Percentiles rank a stretch among this genome's conserved stretches.
Conservation (phyloP, 2,113 vertebrate genomes). For the Ornithorhynchus anatinus region DNA sequence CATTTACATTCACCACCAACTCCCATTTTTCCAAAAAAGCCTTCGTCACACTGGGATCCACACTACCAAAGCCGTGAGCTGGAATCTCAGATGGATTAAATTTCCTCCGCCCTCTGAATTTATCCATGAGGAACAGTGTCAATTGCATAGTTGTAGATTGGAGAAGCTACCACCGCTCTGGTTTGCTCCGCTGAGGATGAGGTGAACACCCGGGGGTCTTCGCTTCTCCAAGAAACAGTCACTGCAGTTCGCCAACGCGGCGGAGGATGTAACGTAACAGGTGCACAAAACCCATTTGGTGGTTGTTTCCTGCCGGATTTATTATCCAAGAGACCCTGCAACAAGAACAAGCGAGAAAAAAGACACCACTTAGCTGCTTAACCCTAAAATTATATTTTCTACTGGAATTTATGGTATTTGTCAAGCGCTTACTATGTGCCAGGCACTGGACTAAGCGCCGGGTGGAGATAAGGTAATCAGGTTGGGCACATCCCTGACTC, state of each 20-base stretch:
- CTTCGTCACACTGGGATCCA: background rate
- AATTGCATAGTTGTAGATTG: background rate
- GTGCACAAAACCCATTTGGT: conserved; percentile 68
- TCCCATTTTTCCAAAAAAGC: conserved; percentile 15
- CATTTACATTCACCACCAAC: conserved; percentile 47
- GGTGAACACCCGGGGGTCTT: conserved; percentile 13
- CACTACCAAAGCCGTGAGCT: background rate
- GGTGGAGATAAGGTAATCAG: too few relatives aligned
- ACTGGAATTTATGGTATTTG: too few relatives aligned
- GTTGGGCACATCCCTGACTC: too few relatives aligned
- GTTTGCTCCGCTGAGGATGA: background rate
- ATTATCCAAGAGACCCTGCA: conserved; percentile 69
- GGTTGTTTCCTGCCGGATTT: conserved; percentile 48
- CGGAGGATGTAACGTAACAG: conserved; percentile 72
- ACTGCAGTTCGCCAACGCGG: conserved; percentile 74
- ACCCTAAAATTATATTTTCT: too few relatives aligned
- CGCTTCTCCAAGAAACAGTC: background rate
- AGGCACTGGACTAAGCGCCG: too few relatives aligned
- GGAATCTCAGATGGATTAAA: background rate
- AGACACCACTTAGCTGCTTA: background rate
- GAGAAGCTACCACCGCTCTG: background rate
- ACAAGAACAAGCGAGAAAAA: background rate
- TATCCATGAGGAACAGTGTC: background rate
- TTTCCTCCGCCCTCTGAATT: background rate
- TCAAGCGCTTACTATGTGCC: too few relatives aligned